phyloP scores from a whole-genome alignment of 1,140 invertebrate genomes.

The Aphaenogaster ashmeadi region DNA sequence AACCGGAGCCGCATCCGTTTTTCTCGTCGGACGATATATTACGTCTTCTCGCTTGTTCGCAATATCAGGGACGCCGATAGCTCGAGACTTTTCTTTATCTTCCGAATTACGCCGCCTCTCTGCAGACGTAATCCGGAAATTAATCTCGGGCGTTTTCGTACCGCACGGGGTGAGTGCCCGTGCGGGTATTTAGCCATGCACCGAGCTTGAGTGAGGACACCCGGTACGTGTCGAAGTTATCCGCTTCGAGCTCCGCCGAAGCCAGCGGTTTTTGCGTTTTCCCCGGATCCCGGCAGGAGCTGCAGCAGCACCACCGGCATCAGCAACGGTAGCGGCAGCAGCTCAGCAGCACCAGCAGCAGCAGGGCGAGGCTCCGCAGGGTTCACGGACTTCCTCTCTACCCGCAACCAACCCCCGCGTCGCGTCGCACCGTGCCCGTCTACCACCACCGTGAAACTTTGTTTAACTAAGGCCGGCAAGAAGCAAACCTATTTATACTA shows the following conservation, averaged over 20 bases:
- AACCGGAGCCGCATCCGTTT: constrained; percentile 6
- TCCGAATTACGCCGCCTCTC: neutral
- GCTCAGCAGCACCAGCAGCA: constrained; percentile 67
- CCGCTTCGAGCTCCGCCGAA: constrained; percentile 78
- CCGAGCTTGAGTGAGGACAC: constrained; percentile 65
- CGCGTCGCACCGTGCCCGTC: constrained; percentile 40
- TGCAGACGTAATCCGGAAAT: neutral
- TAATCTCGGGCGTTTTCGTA: neutral
- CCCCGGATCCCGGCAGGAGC: constrained; percentile 77
- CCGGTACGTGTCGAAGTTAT: constrained; percentile 79
- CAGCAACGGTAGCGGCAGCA: constrained; percentile 64
- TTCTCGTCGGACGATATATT: constrained; percentile 8
- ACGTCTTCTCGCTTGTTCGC: neutral
- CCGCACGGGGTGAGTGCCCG: neutral
- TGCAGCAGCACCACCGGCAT: constrained; percentile 22
- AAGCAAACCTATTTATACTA: constrained; percentile 85
- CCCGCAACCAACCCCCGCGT: constrained; percentile 66
- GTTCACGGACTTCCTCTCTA: constrained; percentile 78
- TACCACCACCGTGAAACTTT: constrained; percentile 80
- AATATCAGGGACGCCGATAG: neutral
- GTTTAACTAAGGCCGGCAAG: constrained; percentile 85
- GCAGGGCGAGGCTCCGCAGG: constrained; percentile 73
- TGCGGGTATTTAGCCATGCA: constrained; percentile 31
- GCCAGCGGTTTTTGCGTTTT: constrained; percentile 84
- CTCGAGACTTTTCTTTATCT: constrained; percentile 13